Percentiles rank a stretch among this genome's conserved stretches.
Evolutionary conservation across 2,888 invertebrate genomes (phyloP).

Genomic region (Cylloceria caligata): DNA sequence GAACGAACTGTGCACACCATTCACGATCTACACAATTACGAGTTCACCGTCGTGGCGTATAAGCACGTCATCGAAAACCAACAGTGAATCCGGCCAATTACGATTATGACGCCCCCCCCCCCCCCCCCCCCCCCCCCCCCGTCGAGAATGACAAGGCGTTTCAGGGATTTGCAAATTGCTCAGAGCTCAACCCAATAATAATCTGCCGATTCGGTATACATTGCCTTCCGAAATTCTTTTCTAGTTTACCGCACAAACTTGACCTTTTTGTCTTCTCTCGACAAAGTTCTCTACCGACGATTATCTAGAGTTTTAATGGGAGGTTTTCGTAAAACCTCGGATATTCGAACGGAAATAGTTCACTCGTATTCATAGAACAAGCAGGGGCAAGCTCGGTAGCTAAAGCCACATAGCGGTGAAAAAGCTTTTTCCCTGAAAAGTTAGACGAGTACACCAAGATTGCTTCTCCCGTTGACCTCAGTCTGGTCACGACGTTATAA

Average conservation of each 20-base stretch:
- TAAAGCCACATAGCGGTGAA: not conserved
- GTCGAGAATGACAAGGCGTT: slow-evolving; percentile 2
- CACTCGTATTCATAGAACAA: no score
- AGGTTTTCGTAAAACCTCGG: not conserved
- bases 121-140: no score
- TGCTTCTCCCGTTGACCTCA: not conserved
- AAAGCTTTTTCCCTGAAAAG: not conserved
- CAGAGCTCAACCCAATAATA: slow-evolving; percentile 9
- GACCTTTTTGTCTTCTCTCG: not conserved
- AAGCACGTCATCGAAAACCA: slow-evolving; percentile 25
- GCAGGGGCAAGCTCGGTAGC: no score
- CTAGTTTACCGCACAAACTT: not conserved
- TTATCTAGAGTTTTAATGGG: not conserved
- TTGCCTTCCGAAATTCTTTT: not conserved
- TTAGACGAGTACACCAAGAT: not conserved
- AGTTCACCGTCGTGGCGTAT: slow-evolving; percentile 5
- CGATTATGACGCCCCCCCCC: not conserved
- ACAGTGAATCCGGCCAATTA: not conserved
- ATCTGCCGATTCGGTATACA: not conserved
- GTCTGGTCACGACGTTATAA: slow-evolving; percentile 4
- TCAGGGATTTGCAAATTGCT: not conserved
- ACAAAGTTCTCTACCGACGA: no score
- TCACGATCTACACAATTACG: slow-evolving; percentile 46
- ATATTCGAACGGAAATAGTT: not conserved
- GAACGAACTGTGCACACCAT: not conserved